These are phyloP conservation scores for Eulemur macaco DNA, from an alignment of 2,113 vertebrate species.

Conservation along the genomic window DNA sequence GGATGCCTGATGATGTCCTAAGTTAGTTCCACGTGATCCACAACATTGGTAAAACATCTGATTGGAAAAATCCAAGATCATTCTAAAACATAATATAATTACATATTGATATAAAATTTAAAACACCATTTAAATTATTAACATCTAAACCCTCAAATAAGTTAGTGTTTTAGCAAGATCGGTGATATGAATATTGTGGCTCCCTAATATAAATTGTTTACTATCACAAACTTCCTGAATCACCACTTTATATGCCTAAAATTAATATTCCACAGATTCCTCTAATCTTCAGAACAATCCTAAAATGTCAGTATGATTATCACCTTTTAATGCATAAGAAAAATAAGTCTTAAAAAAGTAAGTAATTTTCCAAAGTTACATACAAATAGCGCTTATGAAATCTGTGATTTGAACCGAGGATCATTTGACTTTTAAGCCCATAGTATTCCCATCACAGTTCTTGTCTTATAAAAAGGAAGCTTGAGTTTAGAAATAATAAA, in stretches of 20 bases:
- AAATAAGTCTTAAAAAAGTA: not conserved
- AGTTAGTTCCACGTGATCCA: not conserved
- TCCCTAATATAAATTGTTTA: not conserved
- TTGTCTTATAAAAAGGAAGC: not conserved
- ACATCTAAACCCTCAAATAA: not conserved
- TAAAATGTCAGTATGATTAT: not conserved
- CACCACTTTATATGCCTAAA: not conserved
- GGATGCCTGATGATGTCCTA: not conserved
- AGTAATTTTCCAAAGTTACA: not conserved
- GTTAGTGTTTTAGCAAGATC: not conserved
- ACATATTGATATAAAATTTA: not conserved
- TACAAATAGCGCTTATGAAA: not conserved
- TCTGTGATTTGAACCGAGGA: not conserved
- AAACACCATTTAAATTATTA: not conserved
- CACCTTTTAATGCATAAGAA: not conserved
- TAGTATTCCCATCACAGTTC: not conserved
- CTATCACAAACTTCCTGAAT: not conserved
- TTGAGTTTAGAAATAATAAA: not conserved
- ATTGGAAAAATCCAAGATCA: not conserved
- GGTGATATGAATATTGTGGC: not conserved
- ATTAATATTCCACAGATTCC: not conserved
- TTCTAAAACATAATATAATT: not conserved
- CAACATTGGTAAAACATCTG: not conserved
- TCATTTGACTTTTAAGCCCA: not conserved
- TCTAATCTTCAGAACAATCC: not conserved